Evolutionary conservation across 2,797 vertebrate genomes (phyloP).

Genomic region (Valencia hispanica): DNA sequence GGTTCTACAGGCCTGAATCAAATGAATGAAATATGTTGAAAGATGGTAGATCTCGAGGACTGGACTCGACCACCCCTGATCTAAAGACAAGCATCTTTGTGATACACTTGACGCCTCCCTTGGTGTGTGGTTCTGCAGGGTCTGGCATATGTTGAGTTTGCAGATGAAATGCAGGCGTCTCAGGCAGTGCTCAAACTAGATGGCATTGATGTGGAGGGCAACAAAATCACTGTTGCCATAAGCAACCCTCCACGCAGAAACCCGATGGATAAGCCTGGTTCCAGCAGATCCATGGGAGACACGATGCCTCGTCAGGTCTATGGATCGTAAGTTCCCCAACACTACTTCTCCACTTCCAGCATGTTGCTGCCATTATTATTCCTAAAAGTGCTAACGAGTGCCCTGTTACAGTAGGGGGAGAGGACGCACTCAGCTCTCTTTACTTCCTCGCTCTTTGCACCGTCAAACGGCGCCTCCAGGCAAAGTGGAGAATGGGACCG

Average conservation of each 20-base stretch:
- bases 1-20: no score
- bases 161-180: slow-evolving; percentile 88
- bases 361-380: accelerated
- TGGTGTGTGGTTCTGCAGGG: slow-evolving; percentile 79
- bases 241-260: slow-evolving; percentile 93
- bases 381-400: neutral
- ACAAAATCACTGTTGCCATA: slow-evolving; percentile 91
- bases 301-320: slow-evolving; percentile 79
- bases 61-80: no score
- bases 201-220: slow-evolving; percentile 83
- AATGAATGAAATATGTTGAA: no score
- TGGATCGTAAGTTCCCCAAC: slow-evolving; percentile 86
- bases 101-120: neutral
- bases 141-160: slow-evolving; percentile 95
- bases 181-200: slow-evolving; percentile 95
- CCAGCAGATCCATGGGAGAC: slow-evolving; percentile 53
- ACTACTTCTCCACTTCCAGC: neutral
- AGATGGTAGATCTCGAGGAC: no score
- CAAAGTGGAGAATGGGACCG: slow-evolving; percentile 89
- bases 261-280: slow-evolving; percentile 68
- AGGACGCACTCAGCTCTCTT: slow-evolving; percentile 92
- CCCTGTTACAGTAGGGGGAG: slow-evolving; percentile 85
- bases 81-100: neutral
- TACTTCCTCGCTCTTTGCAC: slow-evolving; percentile 91
- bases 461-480: slow-evolving; percentile 73